Evolutionary conservation across 2,888 invertebrate genomes (phyloP).

Genomic region (Bellardia bayeri): DNA sequence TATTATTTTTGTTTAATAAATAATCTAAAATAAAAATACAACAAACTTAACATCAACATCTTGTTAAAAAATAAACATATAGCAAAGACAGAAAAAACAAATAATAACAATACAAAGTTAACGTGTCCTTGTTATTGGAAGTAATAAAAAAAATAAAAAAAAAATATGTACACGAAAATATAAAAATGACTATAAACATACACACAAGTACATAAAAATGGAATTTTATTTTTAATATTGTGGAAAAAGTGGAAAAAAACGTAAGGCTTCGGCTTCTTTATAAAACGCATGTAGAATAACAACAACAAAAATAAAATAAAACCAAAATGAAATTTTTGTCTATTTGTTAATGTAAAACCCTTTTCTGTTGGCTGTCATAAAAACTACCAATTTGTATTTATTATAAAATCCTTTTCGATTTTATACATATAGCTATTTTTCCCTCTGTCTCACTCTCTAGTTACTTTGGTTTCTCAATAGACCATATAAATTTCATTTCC

Average conservation of each 20-base stretch:
- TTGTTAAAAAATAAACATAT: conserved; percentile 1
- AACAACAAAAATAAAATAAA: not conserved
- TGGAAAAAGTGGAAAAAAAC: not conserved
- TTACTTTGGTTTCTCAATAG: conserved; percentile 33
- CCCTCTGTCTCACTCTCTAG: not conserved
- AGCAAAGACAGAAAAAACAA: not conserved
- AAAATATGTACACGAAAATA: not conserved
- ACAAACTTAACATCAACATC: conserved; percentile 1
- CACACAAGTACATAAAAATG: conserved; percentile 35
- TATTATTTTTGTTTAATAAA: not conserved
- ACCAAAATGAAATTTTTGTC: not conserved
- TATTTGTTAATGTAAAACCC: conserved; percentile 20
- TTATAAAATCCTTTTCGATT: conserved; percentile 47
- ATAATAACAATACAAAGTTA: not conserved
- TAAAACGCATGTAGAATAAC: not conserved
- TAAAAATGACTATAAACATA: conserved; percentile 23
- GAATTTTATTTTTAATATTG: conserved; percentile 11
- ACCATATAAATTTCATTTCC: conserved; percentile 64
- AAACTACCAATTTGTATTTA: conserved; percentile 70
- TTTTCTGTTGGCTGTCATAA: conserved; percentile 64
- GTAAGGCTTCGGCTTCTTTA: too few relatives aligned
- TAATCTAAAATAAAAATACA: not conserved
- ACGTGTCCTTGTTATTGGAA: conserved; percentile 11
- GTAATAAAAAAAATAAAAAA: not conserved
- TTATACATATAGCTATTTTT: conserved; percentile 1